Evolutionary conservation across 2,888 invertebrate genomes (phyloP), one percentile per base, ranked within the genome.

Genomic region (Brachynemurus nebulosus): DNA sequence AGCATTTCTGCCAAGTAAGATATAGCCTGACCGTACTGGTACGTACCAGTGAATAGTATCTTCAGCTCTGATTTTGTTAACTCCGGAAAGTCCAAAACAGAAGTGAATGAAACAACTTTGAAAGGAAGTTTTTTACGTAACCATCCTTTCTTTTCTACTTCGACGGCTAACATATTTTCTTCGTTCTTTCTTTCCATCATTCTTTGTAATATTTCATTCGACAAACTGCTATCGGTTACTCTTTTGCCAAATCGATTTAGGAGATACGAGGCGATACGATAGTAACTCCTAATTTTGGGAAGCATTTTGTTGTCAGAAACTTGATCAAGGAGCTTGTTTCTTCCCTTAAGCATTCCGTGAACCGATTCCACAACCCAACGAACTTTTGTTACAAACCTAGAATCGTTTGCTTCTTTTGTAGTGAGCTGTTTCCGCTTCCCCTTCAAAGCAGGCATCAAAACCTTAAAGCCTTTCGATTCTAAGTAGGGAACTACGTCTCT

Each of bases 361-460:
- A 54, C 45, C 1, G 51, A 48, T 46, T 54, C 51, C 4, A 50
- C 49, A 17, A 45, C 45, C 50, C 48, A 49, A n/a, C 49, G 27
- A n/a, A 49, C 45, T 49, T 52, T 54, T 2, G 52, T 54, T 1
- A 53, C 54, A n/a, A 44, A 50, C 23, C 52, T 34, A 11, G 50
- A 52, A 11, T 49, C 45, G 20, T 54, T 53, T 3, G 51, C 49
- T 39, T 53, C 53, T 25, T 39, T 39, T 7, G 50, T 48, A 35
- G 53, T 47, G 27, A 55, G 40, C 11, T 53, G 53, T 20, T 45
- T 47, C 23, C 50, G 40, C 35, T 54, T 52, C 1, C 55, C 54
- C 50, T 54, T 57, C 2, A 55, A 47, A 17, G 52, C 54, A 17
- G 52, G 52, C 53, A 53, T 57, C 14, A 55, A 39, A 14, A 53